Evolutionary conservation across 2,888 invertebrate genomes (phyloP), one percentile per base, ranked within the genome.

Genomic region (Tribolium freemani): DNA sequence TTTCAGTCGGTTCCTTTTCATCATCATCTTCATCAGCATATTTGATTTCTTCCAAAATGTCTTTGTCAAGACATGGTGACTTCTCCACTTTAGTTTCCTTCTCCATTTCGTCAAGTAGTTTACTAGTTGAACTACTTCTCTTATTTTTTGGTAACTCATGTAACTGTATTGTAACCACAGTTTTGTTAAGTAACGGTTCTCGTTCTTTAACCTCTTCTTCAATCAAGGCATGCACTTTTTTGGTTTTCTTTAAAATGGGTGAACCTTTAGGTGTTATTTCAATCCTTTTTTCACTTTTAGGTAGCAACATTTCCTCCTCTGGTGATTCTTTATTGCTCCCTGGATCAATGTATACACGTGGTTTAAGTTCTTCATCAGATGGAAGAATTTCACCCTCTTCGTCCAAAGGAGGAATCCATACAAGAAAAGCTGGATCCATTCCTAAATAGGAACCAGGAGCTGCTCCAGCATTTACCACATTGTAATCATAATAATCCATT

Each of bases 401-500:
- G 78, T 93, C 93, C 16, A 94, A 86, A 0, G 95, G 95, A 4
- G 96, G 95, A 76, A 95, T 95, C 95, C 95, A 96, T 0, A 95
- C 93, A 53, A 95, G 87, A 84, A 94, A 95, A 0, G 95, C 95
- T 0, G 95, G 95, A 85, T 96, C 96, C 95, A 95, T 95, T 56
- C 95, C 95, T 69, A 95, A 86, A 82, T 95, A 95, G 0, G 95
- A 95, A 13, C 95, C 96, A 1, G 96, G 95, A 9, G 93, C 94
- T 5, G 94, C 94, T 72, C 93, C 93, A 0, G 91, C 91, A 83
- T 95, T 95, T 58, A 93, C 92, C 5, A 96, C 95, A 87, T 96
- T 95, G 81, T 96, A 96, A 83, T 96, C 95, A 83, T 96, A 95
- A 82, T 96, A 96, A 84, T 96, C 96, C 76, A 96, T 88, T 85